A percentile compares a stretch with the other conserved stretches of the same genome.
These are phyloP conservation scores for Ceuthmochares aereus DNA, from an alignment of 2,113 vertebrate species.

Conservation along the genomic window DNA sequence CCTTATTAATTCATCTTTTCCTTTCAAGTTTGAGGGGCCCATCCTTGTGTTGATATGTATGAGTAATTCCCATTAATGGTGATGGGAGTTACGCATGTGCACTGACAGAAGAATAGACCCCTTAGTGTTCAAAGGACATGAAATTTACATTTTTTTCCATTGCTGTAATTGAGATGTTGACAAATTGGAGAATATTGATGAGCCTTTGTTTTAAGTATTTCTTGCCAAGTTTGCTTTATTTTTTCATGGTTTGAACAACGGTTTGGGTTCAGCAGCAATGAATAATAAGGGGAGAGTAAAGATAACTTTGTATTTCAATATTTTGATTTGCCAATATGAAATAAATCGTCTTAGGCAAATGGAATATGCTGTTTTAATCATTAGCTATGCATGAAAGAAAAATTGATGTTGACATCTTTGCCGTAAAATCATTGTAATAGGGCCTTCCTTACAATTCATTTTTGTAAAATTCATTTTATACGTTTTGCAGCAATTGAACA, in stretches of 20 bases:
- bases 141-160: slow-evolving; percentile 84
- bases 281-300: slow-evolving; percentile 79
- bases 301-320: slow-evolving; percentile 85
- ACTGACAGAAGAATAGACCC: slow-evolving; percentile 80
- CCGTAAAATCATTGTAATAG: slow-evolving; percentile 86
- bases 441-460: slow-evolving; percentile 86
- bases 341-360: slow-evolving; percentile 86
- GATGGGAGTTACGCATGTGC: slow-evolving; percentile 80
- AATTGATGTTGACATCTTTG: slow-evolving; percentile 88
- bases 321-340: slow-evolving; percentile 85
- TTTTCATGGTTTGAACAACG: slow-evolving; percentile 82
- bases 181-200: slow-evolving; percentile 85
- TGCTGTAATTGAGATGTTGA: slow-evolving; percentile 85
- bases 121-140: slow-evolving; percentile 80
- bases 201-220: slow-evolving; percentile 84
- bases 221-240: slow-evolving; percentile 84
- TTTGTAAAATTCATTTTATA: slow-evolving; percentile 88
- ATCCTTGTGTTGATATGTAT: slow-evolving; percentile 78
- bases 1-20: slow-evolving; percentile 72
- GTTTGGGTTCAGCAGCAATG: slow-evolving; percentile 78
- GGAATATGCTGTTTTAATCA: slow-evolving; percentile 86
- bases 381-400: slow-evolving; percentile 87
- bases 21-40: slow-evolving; percentile 74
- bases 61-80: slow-evolving; percentile 80
- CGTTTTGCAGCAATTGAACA: slow-evolving; percentile 87